These are phyloP conservation scores for Chloropsis cyanopogon DNA, from an alignment of 2,113 vertebrate species.

Conservation along the genomic window DNA sequence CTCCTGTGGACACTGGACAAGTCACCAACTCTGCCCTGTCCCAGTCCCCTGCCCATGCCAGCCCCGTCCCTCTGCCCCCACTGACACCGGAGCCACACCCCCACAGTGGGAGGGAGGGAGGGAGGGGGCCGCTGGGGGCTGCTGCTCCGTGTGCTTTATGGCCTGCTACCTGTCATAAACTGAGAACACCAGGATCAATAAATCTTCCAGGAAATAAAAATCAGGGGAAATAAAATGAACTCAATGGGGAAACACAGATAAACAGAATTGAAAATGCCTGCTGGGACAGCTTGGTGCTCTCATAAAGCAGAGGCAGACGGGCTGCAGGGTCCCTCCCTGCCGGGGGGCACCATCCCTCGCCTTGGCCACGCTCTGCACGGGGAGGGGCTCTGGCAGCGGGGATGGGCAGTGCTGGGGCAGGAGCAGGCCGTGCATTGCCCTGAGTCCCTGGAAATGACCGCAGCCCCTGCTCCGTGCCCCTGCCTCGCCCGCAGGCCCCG, in stretches of 20 bases:
- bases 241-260: constrained; percentile 45
- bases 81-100: background rate
- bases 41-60: accelerated
- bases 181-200: constrained; percentile 43
- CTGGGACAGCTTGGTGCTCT: constrained; percentile 33
- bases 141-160: constrained; percentile 4
- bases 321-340: background rate
- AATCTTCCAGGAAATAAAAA: constrained; percentile 60
- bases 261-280: constrained; percentile 40
- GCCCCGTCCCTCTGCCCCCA: accelerated
- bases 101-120: accelerated
- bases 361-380: accelerated
- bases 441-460: accelerated
- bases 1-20: accelerated
- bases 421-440: background rate
- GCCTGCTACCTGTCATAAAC: constrained; percentile 59
- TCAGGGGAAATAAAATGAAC: constrained; percentile 49
- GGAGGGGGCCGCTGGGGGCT: background rate
- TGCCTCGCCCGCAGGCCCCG: accelerated
- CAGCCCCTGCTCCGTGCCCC: background rate
- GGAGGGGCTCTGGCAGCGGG: accelerated
- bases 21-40: background rate
- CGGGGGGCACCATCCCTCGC: background rate
- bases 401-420: background rate
- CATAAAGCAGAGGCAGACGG: constrained; percentile 26